phyloP scores from a whole-genome alignment of 2,888 invertebrate species.

The Eugnorisma glareosa region DNA sequence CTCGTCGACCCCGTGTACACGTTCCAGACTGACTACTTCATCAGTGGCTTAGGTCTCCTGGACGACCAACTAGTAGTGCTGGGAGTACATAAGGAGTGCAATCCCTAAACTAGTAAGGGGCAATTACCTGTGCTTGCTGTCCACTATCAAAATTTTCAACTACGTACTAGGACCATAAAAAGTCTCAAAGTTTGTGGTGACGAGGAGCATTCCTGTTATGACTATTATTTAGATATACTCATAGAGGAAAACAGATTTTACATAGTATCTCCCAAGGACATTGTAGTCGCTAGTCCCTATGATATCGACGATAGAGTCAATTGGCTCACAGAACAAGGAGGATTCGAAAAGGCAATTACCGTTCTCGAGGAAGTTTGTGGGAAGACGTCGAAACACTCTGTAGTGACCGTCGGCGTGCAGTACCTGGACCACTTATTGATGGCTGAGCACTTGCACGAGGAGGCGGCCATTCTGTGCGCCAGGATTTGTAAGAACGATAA shows the following conservation, averaged over 20 bases:
- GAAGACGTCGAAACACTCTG: constrained; percentile 85
- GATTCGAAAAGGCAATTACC: constrained; percentile 95
- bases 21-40: constrained; percentile 96
- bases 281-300: constrained; percentile 97
- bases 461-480: constrained; percentile 96
- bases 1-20: constrained; percentile 97
- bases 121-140: constrained; percentile 96
- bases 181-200: constrained; percentile 93
- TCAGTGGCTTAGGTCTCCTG: constrained; percentile 96
- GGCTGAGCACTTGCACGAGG: constrained; percentile 92
- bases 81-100: constrained; percentile 94
- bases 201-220: constrained; percentile 96
- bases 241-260: constrained; percentile 97
- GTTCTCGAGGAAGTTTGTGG: constrained; percentile 93
- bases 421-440: constrained; percentile 97
- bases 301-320: constrained; percentile 97
- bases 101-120: constrained; percentile 92
- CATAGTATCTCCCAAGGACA: constrained; percentile 98
- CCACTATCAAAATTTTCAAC: background rate
- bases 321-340: constrained; percentile 97
- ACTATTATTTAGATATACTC: constrained; percentile 97
- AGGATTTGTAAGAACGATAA: constrained; percentile 96
- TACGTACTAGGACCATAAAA: background rate
- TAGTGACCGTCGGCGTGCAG: constrained; percentile 87
- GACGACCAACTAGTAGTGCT: constrained; percentile 94